A percentile compares a stretch with the other conserved stretches of the same genome.
phyloP scores from a whole-genome alignment of 2,113 vertebrate species.

The Plecturocebus donacophilus region DNA sequence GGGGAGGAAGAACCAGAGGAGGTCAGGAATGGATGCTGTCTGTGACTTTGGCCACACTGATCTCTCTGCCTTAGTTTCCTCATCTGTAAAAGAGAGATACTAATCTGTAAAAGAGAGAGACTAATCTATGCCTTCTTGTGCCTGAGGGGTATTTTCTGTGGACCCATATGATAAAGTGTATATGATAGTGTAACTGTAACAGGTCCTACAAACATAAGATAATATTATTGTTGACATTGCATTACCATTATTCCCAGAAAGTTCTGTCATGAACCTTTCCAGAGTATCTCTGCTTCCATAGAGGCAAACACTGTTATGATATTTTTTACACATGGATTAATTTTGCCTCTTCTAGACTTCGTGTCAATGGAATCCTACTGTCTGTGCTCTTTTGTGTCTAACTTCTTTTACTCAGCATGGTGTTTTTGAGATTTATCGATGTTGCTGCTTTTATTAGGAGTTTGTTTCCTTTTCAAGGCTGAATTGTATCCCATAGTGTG shows the following conservation, averaged over 20 bases:
- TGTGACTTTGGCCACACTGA: neutral
- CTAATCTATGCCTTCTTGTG: neutral
- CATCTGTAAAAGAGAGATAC: neutral
- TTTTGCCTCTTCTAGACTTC: neutral
- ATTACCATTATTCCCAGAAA: neutral
- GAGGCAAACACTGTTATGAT: neutral
- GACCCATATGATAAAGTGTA: neutral
- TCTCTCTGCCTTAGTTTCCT: neutral
- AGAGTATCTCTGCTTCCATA: no score
- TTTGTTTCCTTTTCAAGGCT: neutral
- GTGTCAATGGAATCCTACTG: neutral
- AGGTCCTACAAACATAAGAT: neutral
- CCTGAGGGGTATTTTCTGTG: neutral
- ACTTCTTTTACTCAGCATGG: neutral
- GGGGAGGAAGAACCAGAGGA: neutral
- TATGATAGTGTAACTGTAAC: neutral
- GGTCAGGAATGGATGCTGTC: neutral
- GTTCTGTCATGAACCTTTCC: neutral
- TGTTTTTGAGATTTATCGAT: neutral
- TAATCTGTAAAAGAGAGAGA: neutral
- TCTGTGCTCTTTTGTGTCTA: neutral
- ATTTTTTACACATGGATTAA: neutral
- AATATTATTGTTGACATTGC: neutral
- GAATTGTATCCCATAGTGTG: neutral
- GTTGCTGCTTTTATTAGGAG: no score